Evolutionary conservation across 2,888 invertebrate genomes (phyloP).

Genomic region (Oligia strigilis): DNA sequence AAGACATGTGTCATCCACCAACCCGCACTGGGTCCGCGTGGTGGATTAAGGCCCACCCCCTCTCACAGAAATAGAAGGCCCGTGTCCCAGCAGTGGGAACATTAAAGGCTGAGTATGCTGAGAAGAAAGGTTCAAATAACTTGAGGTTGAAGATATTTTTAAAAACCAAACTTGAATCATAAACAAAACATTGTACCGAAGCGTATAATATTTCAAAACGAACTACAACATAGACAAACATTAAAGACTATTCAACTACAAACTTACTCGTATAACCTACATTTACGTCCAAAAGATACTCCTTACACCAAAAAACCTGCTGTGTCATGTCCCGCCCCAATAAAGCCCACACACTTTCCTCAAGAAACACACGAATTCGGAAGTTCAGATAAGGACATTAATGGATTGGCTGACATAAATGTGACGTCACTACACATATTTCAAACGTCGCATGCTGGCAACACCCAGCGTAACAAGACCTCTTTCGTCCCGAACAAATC

Average conservation of each 20-base stretch:
- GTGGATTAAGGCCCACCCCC: no score
- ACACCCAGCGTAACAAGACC: constrained; percentile 73
- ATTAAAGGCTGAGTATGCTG: not conserved
- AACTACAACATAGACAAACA: not conserved
- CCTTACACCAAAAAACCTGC: constrained; percentile 60
- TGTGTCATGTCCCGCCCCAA: constrained; percentile 83
- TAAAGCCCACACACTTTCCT: constrained; percentile 83
- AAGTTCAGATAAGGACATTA: constrained; percentile 89
- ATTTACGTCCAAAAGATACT: constrained; percentile 35
- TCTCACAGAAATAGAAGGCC: not conserved
- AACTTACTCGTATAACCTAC: constrained; percentile 19
- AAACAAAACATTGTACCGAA: not conserved
- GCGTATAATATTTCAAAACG: no score
- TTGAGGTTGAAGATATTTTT: not conserved
- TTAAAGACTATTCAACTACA: not conserved
- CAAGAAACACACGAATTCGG: constrained; percentile 86
- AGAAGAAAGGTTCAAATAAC: not conserved
- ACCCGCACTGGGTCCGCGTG: not conserved
- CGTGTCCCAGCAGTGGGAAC: not conserved
- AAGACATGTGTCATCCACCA: no score
- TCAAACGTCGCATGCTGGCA: constrained; percentile 86
- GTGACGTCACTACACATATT: constrained; percentile 90
- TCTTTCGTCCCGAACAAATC: constrained; percentile 13
- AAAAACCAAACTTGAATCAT: not conserved
- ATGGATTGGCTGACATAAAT: constrained; percentile 90